These are phyloP conservation scores for Mesitornis unicolor DNA, from an alignment of 2,113 vertebrate species.

Conservation along the genomic window DNA sequence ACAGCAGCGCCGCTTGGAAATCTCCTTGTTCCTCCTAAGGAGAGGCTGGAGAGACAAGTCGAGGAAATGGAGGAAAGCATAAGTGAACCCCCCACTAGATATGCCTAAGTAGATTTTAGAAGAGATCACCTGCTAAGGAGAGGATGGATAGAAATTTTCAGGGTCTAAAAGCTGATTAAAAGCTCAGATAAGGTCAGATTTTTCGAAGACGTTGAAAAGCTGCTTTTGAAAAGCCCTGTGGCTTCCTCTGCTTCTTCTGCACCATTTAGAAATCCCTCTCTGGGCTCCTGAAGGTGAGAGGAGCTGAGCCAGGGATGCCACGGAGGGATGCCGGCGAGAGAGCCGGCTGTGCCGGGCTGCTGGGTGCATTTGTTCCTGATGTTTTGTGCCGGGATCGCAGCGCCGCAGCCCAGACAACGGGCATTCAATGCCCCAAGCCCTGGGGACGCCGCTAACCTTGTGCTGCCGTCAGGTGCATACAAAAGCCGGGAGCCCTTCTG, in stretches of 20 bases:
- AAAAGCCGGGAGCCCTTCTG: slow-evolving; percentile 41
- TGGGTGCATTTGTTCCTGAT: not conserved
- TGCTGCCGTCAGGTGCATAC: slow-evolving; percentile 57
- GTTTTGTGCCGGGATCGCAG: not conserved
- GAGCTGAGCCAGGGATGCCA: not conserved
- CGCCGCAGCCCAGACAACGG: not conserved
- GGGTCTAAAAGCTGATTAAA: slow-evolving; percentile 40
- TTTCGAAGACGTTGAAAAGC: not conserved
- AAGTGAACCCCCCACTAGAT: not conserved
- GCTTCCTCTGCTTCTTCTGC: not conserved
- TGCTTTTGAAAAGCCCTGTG: slow-evolving; percentile 24
- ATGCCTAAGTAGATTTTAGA: slow-evolving; percentile 39
- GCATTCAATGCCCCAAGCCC: not conserved
- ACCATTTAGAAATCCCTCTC: not conserved
- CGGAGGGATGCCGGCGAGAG: not conserved
- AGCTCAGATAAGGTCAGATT: slow-evolving; percentile 42
- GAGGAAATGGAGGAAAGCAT: not conserved
- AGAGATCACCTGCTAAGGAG: slow-evolving; percentile 22
- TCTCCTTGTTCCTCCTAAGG: not conserved
- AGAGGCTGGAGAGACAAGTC: not conserved
- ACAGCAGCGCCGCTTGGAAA: not conserved
- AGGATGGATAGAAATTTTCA: slow-evolving; percentile 4
- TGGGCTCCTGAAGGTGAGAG: slow-evolving; percentile 2
- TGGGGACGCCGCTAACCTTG: slow-evolving; percentile 31
- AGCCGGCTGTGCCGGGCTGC: not conserved